Base-by-base conservation (phyloP, 2,797 vertebrate genomes). In the Parauchenoglanis punctatus region DNA sequence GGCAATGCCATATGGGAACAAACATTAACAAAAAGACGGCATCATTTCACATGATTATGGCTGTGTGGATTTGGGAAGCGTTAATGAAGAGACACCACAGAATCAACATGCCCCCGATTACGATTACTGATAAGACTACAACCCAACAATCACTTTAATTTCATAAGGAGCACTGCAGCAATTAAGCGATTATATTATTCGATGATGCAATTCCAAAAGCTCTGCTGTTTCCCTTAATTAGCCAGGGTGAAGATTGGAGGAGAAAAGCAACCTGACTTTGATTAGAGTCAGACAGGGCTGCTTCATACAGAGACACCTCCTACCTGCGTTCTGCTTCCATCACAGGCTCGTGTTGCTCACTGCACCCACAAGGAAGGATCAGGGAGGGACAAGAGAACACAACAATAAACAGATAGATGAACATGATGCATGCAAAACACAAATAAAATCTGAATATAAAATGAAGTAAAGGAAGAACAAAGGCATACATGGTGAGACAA, bases 291-390 rank as follows among this genome's bases (percentile, higher is more conserved):
- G 86, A 89, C 88, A 89, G 86, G 85, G 85, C 78, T 65, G 89
- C 73, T 77, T 73, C 82, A 88, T 75, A 87, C 61, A 76, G 89
- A 89, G 89, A 89, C 70, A 83, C 65, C 89, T 83, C 93, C 91
- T 93, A 93, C 93, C 93, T 93, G 90, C 72, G 81, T 40, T 88
- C 59, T 84, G 92, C 81, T 89, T 90, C 86, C 70, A 25, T 88
- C 89, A 85, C 76, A 68, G 87, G 84, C 68, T 89, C 89, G 78
- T 86, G 88, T 78, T 89, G 90, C 86, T 92, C 90, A 93, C 92
- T 92, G 91, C 82, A 59, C 88, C 88, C 73, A 90, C 77, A 87
- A 23, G 86, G 83, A 81, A 84, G 87, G 87, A 87, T 80, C 82
- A 49, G 83, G 85, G 85, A 89, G 80, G 83, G 80, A 89, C 78